Evolutionary conservation across 1,140 invertebrate genomes (phyloP).

Genomic region (Araneus ventricosus): DNA sequence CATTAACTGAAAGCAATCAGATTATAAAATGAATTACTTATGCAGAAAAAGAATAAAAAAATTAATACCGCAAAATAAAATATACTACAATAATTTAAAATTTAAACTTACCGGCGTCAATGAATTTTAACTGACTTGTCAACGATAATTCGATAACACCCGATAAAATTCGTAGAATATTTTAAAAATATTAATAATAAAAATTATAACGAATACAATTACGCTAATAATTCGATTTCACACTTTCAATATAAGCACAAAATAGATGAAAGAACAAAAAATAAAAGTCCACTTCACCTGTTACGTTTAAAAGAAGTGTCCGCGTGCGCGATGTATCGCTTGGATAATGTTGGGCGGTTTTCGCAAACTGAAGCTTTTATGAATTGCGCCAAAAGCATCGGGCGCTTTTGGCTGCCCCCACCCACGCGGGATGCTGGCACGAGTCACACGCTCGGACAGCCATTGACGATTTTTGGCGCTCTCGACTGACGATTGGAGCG

Average conservation of each 20-base stretch:
- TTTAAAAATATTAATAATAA: too few relatives aligned
- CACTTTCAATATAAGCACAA: too few relatives aligned
- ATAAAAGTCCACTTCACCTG: not conserved
- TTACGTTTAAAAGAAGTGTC: not conserved
- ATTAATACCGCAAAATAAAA: too few relatives aligned
- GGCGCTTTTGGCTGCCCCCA: constrained; percentile 3
- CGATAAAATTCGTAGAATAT: too few relatives aligned
- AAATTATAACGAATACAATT: not conserved
- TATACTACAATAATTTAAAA: too few relatives aligned
- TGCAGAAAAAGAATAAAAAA: too few relatives aligned
- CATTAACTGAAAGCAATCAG: too few relatives aligned
- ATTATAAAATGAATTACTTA: too few relatives aligned
- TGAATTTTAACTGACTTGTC: too few relatives aligned
- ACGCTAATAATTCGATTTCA: not conserved
- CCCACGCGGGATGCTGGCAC: constrained; percentile 19
- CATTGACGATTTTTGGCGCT: constrained; percentile 42
- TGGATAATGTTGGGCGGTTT: constrained; percentile 28
- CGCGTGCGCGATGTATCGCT: not conserved
- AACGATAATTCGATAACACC: not conserved
- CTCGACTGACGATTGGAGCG: not conserved
- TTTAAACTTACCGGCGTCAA: too few relatives aligned
- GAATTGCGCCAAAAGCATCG: constrained; percentile 41
- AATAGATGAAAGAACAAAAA: not conserved
- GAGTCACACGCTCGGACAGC: not conserved
- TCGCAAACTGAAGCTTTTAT: constrained; percentile 38